Conservation (phyloP, 2,797 vertebrate genomes). For the Urophycis tenuis region DNA sequence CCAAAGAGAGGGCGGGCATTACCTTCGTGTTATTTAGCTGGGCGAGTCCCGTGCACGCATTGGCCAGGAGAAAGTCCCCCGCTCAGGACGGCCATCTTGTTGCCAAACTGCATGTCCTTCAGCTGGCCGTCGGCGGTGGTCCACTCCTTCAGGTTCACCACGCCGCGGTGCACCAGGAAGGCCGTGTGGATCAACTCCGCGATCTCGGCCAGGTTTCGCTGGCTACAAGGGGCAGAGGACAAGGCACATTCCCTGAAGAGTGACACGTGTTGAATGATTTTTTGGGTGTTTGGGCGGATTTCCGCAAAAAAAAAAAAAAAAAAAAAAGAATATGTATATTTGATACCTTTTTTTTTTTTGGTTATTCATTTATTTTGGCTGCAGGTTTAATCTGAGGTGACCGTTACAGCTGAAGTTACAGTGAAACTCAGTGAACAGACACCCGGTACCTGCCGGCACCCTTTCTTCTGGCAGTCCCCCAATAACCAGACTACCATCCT, state of each 20-base stretch:
- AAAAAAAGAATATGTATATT: background rate
- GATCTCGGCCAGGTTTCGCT: slow-evolving; percentile 94
- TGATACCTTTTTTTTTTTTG: too few species aligned
- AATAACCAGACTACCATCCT: background rate
- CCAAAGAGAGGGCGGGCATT: slow-evolving; percentile 30
- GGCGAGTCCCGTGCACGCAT: slow-evolving; percentile 88
- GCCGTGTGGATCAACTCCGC: slow-evolving; percentile 95
- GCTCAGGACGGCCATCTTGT: slow-evolving; percentile 96
- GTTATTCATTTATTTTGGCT: background rate
- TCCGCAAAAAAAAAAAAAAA: too few species aligned
- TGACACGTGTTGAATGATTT: background rate
- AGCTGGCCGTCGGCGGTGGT: slow-evolving; percentile 82
- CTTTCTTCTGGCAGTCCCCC: background rate
- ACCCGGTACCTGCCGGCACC: background rate
- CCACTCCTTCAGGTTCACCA: slow-evolving; percentile 88
- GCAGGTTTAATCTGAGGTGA: background rate
- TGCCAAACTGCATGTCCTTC: slow-evolving; percentile 97
- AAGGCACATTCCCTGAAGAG: background rate
- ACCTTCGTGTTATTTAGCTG: slow-evolving; percentile 95
- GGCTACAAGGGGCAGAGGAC: slow-evolving; percentile 63
- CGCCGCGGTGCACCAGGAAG: slow-evolving; percentile 93
- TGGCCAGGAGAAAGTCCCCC: slow-evolving; percentile 95
- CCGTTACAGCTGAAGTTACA: background rate
- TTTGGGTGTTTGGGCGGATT: too few species aligned
- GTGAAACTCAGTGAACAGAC: background rate